phyloP scores from a whole-genome alignment of 2,113 vertebrate species.

The Gallinago jamesoni region DNA sequence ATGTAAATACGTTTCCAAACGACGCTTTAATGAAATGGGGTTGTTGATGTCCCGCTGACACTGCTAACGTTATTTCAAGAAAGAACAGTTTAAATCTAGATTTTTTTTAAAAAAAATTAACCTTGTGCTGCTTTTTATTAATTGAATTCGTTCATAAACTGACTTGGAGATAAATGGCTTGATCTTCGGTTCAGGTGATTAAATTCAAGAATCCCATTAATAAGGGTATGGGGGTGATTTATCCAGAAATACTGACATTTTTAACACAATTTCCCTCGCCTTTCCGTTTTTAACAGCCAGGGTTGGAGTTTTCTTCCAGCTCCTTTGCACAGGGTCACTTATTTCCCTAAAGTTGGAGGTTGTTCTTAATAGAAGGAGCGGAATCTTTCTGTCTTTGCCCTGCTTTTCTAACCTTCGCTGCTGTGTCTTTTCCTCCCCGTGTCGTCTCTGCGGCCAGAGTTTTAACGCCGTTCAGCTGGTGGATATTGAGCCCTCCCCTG shows the following conservation, averaged over 20 bases:
- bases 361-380: not conserved
- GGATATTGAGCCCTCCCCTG: constrained; percentile 97
- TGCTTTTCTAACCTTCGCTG: constrained; percentile 75
- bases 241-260: not conserved
- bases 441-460: constrained; percentile 82
- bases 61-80: not conserved
- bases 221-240: not conserved
- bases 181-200: not conserved
- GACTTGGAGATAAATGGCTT: not conserved
- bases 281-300: not conserved
- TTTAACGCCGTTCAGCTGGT: constrained; percentile 95
- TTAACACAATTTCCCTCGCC: not conserved
- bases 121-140: not conserved
- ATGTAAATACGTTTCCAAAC: not conserved
- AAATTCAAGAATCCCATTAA: not conserved
- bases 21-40: not conserved
- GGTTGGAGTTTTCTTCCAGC: not conserved
- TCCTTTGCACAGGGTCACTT: not conserved
- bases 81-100: not conserved
- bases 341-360: not conserved
- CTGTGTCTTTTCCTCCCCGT: constrained; percentile 70
- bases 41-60: not conserved
- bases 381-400: constrained; percentile 38
- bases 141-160: not conserved
- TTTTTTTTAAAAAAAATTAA: not conserved